These are phyloP conservation scores for Hippoglossus stenolepis DNA, from an alignment of 2,113 vertebrate species.

Conservation along the genomic window DNA sequence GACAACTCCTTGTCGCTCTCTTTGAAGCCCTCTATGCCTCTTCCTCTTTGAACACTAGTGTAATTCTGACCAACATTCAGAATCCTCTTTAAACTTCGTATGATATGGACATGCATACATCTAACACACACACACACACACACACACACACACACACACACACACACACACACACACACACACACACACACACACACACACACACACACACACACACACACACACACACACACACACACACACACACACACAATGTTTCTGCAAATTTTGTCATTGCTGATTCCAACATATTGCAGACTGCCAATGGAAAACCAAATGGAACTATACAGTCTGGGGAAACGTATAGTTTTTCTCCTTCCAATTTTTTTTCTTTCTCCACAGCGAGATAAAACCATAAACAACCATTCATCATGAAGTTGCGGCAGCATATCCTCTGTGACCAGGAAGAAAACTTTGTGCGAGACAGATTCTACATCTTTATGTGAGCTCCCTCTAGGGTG, in stretches of 20 bases:
- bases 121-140: background rate
- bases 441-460: slow-evolving; percentile 38
- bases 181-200: too few species aligned
- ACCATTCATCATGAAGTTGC: slow-evolving; percentile 65
- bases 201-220: too few species aligned
- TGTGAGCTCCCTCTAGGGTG: slow-evolving; percentile 19
- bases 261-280: slow-evolving; percentile 51
- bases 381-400: slow-evolving; percentile 67
- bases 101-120: slow-evolving; percentile 6
- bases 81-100: slow-evolving; percentile 23
- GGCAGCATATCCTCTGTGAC: slow-evolving; percentile 63
- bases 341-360: slow-evolving; percentile 32
- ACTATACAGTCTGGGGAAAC: slow-evolving; percentile 49
- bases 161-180: too few species aligned
- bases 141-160: too few species aligned
- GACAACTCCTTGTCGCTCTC: slow-evolving; percentile 29
- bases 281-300: slow-evolving; percentile 46
- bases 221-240: too few species aligned
- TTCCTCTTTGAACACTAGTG: background rate
- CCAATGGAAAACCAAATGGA: slow-evolving; percentile 47
- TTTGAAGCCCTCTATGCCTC: slow-evolving; percentile 18
- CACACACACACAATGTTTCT: background rate
- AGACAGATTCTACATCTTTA: slow-evolving; percentile 57
- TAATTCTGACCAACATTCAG: slow-evolving; percentile 33
- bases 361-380: slow-evolving; percentile 63